Evolutionary conservation across 2,888 invertebrate genomes (phyloP).

Genomic region (Gisinianus flammeolus): DNA sequence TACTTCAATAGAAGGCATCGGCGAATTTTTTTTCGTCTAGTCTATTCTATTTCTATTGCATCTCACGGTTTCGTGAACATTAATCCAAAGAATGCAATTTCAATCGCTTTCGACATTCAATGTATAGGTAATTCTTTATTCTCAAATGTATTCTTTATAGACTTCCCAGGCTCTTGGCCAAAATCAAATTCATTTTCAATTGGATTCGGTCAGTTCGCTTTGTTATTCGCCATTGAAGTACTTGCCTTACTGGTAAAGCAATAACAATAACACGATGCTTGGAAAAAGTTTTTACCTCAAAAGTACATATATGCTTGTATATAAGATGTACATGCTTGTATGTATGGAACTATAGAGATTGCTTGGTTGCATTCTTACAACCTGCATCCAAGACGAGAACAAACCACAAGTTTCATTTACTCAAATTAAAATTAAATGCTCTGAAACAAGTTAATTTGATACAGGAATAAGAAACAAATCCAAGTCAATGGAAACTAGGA

Average conservation of each 20-base stretch:
- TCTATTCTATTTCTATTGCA: background rate
- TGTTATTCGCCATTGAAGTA: slow-evolving; percentile 14
- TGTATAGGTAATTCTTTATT: no score
- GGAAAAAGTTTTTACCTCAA: background rate
- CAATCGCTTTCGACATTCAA: background rate
- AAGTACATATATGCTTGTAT: no score
- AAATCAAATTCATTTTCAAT: no score
- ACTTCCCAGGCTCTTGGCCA: no score
- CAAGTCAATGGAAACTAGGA: background rate
- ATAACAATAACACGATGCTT: background rate
- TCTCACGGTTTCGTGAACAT: background rate
- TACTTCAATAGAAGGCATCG: background rate
- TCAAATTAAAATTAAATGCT: slow-evolving; percentile 9
- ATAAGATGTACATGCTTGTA: background rate
- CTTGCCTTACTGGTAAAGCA: background rate
- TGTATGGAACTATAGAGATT: no score
- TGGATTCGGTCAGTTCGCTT: slow-evolving; percentile 26
- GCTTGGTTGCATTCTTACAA: background rate
- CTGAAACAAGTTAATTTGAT: background rate
- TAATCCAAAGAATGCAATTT: background rate
- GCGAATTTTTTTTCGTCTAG: background rate
- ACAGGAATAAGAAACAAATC: background rate
- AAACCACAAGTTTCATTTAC: slow-evolving; percentile 30
- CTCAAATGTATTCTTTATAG: no score
- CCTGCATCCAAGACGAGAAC: background rate